Evolutionary conservation across 1,140 invertebrate genomes (phyloP), one percentile per base, ranked within the genome.

Genomic region (Calephelis virginiensis): DNA sequence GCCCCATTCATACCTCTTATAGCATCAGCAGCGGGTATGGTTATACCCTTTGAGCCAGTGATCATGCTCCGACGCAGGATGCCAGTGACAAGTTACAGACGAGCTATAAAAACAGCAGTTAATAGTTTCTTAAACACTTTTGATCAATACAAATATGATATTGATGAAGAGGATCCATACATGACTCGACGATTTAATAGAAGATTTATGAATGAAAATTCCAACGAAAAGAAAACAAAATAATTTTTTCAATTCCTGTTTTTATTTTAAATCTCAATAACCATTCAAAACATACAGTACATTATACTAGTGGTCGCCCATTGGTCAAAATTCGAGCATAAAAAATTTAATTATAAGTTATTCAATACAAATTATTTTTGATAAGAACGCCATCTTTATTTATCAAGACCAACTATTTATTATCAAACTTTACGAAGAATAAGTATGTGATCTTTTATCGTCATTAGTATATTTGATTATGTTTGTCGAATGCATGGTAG

Each of bases 21-120:
- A 76, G 82, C 87, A 0, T 81, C 82, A 48, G 83, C 81, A n/a
- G 87, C 87, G 5, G 85, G 87, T 10, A 79, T 83, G 75, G 62
- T 89, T 0, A 86, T 89, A 70, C 87, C 87, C 6, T 90, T 89
- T 59, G 87, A 90, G 64, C 85, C 87, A 47, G 76, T 90, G 0
- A 81, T 87, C 0, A 81, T 81, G 69, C 53, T 90, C 7, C 76
- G 81, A 65, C 71, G 86, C 59, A 76, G 69, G 72, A 87, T 89
- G 81, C 86, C 87, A 12, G 83, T 87, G 0, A 82, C 82, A 0
- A 86, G 82, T 66, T 89, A 90, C 45, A 86, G 86, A 56, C 66
- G 87, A 68, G 87, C 87, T 0, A 77, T 90, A 8, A 78, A 77
- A 43, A 83, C 77, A 14, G 87, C 86, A 46, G 71, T 90, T 1